phyloP scores from a whole-genome alignment of 2,888 invertebrate species.

The Cistogaster globosa region DNA sequence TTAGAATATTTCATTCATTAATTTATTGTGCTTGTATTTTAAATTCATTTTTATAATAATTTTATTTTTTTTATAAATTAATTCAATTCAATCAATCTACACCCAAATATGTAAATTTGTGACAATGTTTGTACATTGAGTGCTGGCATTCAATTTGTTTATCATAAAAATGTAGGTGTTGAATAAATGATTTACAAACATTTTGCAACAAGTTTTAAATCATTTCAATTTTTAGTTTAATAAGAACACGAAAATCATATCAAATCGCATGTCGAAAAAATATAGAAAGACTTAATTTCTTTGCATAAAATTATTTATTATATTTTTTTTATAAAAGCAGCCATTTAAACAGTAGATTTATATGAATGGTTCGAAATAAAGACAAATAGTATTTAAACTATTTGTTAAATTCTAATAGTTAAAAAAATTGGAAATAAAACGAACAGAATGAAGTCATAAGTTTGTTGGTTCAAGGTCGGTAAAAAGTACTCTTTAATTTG shows the following conservation, averaged over 20 bases:
- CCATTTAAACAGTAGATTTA: not conserved
- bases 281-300: slow-evolving; percentile 9
- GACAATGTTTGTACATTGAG: slow-evolving; percentile 19
- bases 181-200: slow-evolving; percentile 68
- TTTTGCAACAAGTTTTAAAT: slow-evolving; percentile 65
- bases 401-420: slow-evolving; percentile 50
- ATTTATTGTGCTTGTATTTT: no score
- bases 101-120: slow-evolving; percentile 64
- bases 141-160: slow-evolving; percentile 5
- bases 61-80: slow-evolving; percentile 9
- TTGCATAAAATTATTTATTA: not conserved
- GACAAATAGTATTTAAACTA: slow-evolving; percentile 22
- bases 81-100: slow-evolving; percentile 53
- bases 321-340: not conserved
- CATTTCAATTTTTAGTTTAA: slow-evolving; percentile 26
- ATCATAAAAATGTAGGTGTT: slow-evolving; percentile 60
- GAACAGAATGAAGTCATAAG: not conserved
- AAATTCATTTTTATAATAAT: not conserved
- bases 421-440: not conserved
- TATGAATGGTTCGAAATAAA: slow-evolving; percentile 14
- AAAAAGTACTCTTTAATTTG: not conserved
- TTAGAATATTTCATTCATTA: slow-evolving; percentile 34
- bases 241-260: slow-evolving; percentile 52
- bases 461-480: slow-evolving; percentile 42
- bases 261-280: slow-evolving; percentile 53